Evolutionary conservation across 2,113 vertebrate species (phyloP).

Genomic region (Cryptomyrus ogoouensis): DNA sequence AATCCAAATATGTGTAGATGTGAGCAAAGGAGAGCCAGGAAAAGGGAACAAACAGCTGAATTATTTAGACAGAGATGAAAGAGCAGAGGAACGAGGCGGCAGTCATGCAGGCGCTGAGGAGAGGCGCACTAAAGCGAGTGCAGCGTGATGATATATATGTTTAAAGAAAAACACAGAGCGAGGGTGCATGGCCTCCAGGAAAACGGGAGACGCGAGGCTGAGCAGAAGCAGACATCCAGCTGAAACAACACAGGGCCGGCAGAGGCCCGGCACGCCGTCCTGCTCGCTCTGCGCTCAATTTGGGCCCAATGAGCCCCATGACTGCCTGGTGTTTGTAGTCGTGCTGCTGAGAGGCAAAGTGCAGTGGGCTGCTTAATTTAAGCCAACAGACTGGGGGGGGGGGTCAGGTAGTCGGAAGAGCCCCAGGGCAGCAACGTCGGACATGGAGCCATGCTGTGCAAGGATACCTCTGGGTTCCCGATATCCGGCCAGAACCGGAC

Average conservation of each 20-base stretch:
- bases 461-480: background rate
- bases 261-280: constrained; percentile 30
- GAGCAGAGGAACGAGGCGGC: background rate
- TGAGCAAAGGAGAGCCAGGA: background rate
- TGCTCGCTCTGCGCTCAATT: constrained; percentile 56
- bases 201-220: background rate
- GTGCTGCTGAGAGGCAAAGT: constrained; percentile 25
- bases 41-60: background rate
- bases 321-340: constrained; percentile 42
- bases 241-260: constrained; percentile 22
- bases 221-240: constrained; percentile 16
- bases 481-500: background rate
- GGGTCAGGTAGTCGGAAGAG: background rate
- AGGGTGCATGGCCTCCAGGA: background rate
- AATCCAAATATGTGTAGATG: background rate
- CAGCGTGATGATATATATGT: background rate
- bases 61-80: constrained; percentile 10
- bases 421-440: background rate
- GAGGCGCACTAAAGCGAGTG: background rate
- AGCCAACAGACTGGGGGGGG: constrained; percentile 35
- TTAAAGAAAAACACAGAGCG: background rate
- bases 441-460: background rate
- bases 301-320: constrained; percentile 49
- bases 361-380: constrained; percentile 39
- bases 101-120: background rate